phyloP scores from a whole-genome alignment of 2,888 invertebrate species.

The Athalia rosae region DNA sequence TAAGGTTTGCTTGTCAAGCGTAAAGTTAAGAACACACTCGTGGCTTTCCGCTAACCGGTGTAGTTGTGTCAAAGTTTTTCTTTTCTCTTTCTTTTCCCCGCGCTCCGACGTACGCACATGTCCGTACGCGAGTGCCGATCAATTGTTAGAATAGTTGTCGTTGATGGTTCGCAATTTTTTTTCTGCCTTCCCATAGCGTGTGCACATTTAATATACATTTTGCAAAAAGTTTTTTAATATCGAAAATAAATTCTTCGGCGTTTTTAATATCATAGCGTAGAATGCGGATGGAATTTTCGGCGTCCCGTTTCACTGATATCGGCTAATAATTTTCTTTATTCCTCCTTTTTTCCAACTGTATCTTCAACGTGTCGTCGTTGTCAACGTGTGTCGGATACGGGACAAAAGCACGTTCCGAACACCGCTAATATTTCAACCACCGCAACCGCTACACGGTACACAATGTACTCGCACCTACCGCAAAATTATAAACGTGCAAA shows the following conservation, averaged over 20 bases:
- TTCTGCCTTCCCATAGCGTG: too few relatives aligned
- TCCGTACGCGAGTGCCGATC: too few relatives aligned
- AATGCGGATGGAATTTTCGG: too few relatives aligned
- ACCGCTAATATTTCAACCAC: conserved; percentile 10
- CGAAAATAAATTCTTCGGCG: too few relatives aligned
- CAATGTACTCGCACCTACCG: neutral
- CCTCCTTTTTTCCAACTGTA: neutral
- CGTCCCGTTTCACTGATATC: too few relatives aligned
- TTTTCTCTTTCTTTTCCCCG: neutral
- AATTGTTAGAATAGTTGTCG: too few relatives aligned
- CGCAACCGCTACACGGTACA: neutral
- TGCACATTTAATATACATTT: too few relatives aligned
- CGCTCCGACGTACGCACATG: too few relatives aligned
- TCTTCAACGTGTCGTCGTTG: neutral
- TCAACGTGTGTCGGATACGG: neutral
- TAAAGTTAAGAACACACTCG: conserved; percentile 46
- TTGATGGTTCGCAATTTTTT: too few relatives aligned
- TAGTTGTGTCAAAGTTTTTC: neutral
- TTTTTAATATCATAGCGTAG: neutral
- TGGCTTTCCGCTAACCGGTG: conserved; percentile 17
- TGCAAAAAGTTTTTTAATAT: too few relatives aligned
- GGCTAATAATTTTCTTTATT: neutral
- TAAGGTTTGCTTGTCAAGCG: conserved; percentile 53
- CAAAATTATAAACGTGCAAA: conserved; percentile 7
- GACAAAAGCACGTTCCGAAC: neutral